These are phyloP conservation scores for Campylomormyrus tamandua DNA, from an alignment of 2,113 vertebrate species.

Conservation along the genomic window DNA sequence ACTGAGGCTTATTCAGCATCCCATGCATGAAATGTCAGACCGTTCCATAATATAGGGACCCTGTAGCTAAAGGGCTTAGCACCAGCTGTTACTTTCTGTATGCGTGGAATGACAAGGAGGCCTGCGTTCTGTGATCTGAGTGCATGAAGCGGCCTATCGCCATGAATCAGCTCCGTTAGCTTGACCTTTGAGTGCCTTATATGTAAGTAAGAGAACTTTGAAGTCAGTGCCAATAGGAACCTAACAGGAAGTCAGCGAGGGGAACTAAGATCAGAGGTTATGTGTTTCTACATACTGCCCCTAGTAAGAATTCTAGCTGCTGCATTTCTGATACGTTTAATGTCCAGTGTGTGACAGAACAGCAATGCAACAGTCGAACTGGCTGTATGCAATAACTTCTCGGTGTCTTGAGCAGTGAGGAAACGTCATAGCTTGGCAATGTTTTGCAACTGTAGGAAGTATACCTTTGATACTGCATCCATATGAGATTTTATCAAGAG, in stretches of 20 bases:
- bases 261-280: background rate
- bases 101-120: background rate
- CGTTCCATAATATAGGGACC: background rate
- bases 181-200: background rate
- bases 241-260: background rate
- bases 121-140: background rate
- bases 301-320: background rate
- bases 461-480: no score
- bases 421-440: background rate
- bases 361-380: background rate
- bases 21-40: background rate
- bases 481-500: no score
- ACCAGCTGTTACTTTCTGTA: background rate
- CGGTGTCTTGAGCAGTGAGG: background rate
- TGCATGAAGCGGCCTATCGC: background rate
- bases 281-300: background rate
- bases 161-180: background rate
- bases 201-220: background rate
- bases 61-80: background rate
- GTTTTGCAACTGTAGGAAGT: background rate
- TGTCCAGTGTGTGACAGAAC: background rate
- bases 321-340: background rate
- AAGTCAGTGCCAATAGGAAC: background rate
- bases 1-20: background rate
- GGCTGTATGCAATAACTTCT: background rate